phyloP scores from a whole-genome alignment of 2,113 vertebrate genomes.

The Chlorodrepanis virens region DNA sequence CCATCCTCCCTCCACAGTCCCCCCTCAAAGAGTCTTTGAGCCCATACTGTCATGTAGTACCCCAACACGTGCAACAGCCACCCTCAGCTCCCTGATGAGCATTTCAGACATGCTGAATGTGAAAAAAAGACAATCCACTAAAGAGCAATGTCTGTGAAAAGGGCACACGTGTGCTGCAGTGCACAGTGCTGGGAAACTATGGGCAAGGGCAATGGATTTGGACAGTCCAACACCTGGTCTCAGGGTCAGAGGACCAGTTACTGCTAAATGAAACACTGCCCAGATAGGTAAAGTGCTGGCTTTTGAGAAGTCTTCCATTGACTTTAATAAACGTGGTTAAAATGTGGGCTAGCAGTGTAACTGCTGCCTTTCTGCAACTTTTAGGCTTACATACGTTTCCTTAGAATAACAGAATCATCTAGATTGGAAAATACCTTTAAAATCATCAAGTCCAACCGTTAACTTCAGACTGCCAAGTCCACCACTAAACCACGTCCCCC shows the following conservation, averaged over 20 bases:
- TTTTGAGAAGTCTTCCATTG: background rate
- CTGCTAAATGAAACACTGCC: background rate
- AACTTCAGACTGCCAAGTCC: background rate
- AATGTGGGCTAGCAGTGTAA: background rate
- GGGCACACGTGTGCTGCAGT: rapidly evolving
- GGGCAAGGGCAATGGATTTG: background rate
- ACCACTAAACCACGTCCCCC: background rate
- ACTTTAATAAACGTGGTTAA: background rate
- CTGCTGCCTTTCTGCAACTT: background rate
- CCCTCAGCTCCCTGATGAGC: background rate
- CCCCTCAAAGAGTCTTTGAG: background rate
- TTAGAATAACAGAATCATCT: background rate
- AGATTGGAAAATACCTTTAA: background rate
- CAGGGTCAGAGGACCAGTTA: background rate
- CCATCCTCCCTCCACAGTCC: background rate
- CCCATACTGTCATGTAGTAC: background rate
- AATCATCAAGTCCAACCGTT: background rate
- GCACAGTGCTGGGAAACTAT: rapidly evolving
- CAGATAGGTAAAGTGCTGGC: background rate
- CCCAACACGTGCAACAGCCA: rapidly evolving
- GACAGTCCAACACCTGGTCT: background rate
- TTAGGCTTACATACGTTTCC: background rate
- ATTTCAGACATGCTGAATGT: rapidly evolving
- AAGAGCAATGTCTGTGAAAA: background rate
- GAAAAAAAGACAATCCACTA: background rate